phyloP scores from a whole-genome alignment of 1,140 invertebrate genomes.

The Drosophila takahashii region DNA sequence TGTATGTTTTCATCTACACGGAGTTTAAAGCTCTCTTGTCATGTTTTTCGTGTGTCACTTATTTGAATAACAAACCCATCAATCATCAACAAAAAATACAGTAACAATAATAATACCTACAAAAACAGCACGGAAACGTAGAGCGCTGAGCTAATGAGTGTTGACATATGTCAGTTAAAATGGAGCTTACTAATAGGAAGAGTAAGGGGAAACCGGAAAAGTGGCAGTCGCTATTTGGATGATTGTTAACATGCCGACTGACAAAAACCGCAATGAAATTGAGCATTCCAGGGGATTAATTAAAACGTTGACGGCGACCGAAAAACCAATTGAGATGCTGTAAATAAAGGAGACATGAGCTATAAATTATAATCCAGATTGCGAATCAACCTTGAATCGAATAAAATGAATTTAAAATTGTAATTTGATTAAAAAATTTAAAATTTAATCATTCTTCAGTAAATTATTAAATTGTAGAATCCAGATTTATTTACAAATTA shows the following conservation, averaged over 20 bases:
- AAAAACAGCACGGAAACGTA: conserved; percentile 23
- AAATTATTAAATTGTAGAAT: no score
- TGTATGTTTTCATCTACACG: conserved; percentile 48
- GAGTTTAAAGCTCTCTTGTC: conserved; percentile 62
- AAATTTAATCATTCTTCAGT: no score
- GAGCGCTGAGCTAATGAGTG: conserved; percentile 63
- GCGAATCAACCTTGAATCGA: not conserved
- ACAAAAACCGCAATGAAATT: conserved; percentile 67
- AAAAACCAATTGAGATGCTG: conserved; percentile 27
- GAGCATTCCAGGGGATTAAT: conserved; percentile 64
- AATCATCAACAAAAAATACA: conserved; percentile 58
- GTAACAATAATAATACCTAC: conserved; percentile 4
- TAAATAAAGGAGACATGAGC: not conserved
- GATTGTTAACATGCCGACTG: conserved; percentile 58
- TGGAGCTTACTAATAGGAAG: conserved; percentile 4
- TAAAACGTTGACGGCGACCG: conserved; percentile 57
- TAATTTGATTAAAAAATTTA: not conserved
- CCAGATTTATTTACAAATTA: no score
- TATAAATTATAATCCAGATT: not conserved
- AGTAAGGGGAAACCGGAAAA: conserved; percentile 8
- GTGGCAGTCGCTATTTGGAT: conserved; percentile 20
- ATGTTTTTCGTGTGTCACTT: conserved; percentile 39
- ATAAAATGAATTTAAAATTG: not conserved
- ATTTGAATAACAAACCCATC: conserved; percentile 71
- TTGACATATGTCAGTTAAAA: conserved; percentile 52